Evolutionary conservation across 2,113 vertebrate species (phyloP).

Genomic region (Hipposideros armiger): DNA sequence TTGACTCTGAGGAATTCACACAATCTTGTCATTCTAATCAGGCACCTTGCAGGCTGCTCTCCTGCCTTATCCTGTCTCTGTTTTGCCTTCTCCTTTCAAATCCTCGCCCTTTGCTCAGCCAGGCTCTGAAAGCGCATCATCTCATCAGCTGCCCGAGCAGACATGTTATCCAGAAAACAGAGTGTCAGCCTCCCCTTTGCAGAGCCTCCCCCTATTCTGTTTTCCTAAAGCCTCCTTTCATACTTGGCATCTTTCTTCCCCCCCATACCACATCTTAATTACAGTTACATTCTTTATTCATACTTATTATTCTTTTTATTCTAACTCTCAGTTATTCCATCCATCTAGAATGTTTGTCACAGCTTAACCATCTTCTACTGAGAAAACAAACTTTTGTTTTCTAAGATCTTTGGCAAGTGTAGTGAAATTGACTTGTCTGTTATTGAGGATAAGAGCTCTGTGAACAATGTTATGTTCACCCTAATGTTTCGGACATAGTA

Average conservation of each 20-base stretch:
- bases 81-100: background rate
- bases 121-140: background rate
- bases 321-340: background rate
- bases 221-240: background rate
- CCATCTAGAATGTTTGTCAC: background rate
- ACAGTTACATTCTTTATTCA: background rate
- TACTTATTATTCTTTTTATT: background rate
- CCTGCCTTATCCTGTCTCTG: background rate
- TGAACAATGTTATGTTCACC: background rate
- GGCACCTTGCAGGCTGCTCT: accelerated
- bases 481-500: background rate
- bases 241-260: background rate
- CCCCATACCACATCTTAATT: background rate
- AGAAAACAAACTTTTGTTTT: background rate
- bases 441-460: background rate
- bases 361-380: background rate
- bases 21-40: background rate
- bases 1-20: background rate
- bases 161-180: background rate
- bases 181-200: accelerated
- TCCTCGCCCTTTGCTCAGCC: background rate
- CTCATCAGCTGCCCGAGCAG: background rate
- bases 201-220: background rate
- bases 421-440: background rate
- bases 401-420: background rate